Evolutionary conservation across 1,140 invertebrate species (phyloP).

Genomic region (Acyrthosiphon pisum): DNA sequence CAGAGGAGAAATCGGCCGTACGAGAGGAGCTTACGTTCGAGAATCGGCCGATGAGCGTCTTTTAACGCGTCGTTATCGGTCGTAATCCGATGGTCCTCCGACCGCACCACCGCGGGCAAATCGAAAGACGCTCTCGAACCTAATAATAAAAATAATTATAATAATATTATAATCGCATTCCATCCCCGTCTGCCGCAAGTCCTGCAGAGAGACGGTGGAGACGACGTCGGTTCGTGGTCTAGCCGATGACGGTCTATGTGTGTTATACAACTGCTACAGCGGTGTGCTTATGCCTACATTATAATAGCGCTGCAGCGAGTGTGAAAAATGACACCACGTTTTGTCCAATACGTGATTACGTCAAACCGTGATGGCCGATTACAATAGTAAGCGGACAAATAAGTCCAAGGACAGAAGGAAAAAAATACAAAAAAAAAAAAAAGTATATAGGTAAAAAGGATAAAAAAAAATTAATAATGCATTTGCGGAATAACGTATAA

Average conservation of each 20-base stretch:
- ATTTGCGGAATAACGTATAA: no score
- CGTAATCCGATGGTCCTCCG: no score
- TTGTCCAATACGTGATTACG: neutral
- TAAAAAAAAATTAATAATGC: no score
- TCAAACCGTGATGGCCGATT: neutral
- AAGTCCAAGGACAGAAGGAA: neutral
- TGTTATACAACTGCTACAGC: no score
- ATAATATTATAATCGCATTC: neutral
- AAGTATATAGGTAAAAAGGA: no score
- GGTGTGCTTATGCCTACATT: neutral
- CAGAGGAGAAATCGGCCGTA: neutral
- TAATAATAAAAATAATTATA: no score
- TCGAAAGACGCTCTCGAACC: no score
- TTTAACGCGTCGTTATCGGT: no score
- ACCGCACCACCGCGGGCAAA: no score
- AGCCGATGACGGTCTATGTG: neutral
- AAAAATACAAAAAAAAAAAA: neutral
- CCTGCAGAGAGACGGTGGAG: no score
- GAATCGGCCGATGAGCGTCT: no score
- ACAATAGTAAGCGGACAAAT: conserved; percentile 1
- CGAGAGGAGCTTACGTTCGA: no score
- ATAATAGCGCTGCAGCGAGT: neutral
- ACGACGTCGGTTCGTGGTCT: neutral
- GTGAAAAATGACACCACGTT: conserved; percentile 6
- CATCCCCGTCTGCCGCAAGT: neutral